Evolutionary conservation across 2,113 vertebrate species (phyloP), one percentile per base, ranked within the genome.

Genomic region (Corvus moneduloides): DNA sequence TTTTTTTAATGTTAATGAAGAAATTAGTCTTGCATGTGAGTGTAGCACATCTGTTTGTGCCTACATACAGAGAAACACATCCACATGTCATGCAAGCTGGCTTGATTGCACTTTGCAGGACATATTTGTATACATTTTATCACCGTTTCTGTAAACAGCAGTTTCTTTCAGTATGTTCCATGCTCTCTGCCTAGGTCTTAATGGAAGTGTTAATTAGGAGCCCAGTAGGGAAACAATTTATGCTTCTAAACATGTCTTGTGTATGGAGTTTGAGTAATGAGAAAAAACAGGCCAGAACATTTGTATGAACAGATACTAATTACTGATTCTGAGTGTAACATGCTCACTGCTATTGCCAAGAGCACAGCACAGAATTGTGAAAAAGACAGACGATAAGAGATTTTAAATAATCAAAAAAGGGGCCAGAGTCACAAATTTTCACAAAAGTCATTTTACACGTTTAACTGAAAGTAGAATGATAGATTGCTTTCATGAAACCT

Each of bases 121-220:
- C 96, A 69, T 87, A 81, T 96, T 96, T 96, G 88, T 96, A 75
- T 90, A 95, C 64, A 92, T 97, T 96, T 93, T 92, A 93, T 87
- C 90, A 92, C 92, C 44, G 2, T 88, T 92, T 95, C 90, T 94
- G 88, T 93, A 96, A 96, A 96, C 94, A 92, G 83, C 90, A 93
- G 83, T n/a, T 94, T 87, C 92, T 61, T 96, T 80, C 90, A 90
- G 92, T 93, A 90, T 96, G 94, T 93, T 96, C 83, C 68, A 62
- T 95, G 93, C 68, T 93, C 79, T 96, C 90, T 92, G 90, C 76
- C 90, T 96, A 37, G 82, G 56, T 49, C 93, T 74, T 96, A 96
- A 96, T 96, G 88, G 83, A 84, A 94, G 88, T 87, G 93, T 96
- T 96, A 97, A 97, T 97, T 97, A 95, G 92, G 84, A 93, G 83